Evolutionary conservation across 2,797 vertebrate genomes (phyloP), one percentile per base, ranked within the genome.

Genomic region (Chaunax sp.): DNA sequence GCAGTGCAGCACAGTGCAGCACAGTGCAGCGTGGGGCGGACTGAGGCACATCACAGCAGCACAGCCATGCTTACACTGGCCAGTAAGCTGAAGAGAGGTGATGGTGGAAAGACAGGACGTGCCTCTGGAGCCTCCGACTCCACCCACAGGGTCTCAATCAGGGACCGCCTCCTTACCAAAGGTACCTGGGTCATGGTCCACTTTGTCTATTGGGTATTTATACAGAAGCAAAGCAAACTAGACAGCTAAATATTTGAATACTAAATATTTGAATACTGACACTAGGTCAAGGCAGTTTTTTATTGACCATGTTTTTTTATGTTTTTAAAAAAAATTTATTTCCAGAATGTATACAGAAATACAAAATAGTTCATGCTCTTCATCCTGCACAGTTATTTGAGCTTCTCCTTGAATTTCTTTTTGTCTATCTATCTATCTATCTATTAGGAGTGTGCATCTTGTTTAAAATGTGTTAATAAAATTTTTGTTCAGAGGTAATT

Each of bases 91-190:
- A 99, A 98, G 94, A 93, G 96, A 83, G 97, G 98, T 3, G 97
- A 98, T 2, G 96, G 96, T 26, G 93, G 96, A 80, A 95, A 93
- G 88, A 92, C 96, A 0, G 91, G 95, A 73, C 94, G 95, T 68
- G 73, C 93, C 7, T 70, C 95, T 1, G 94, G 90, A 47, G 77
- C 94, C 50, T 87, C 94, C 0, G 97, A 99, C 87, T 95, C 96
- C 38, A 90, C 95, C 22, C 95, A 97, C 78, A 94, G 97, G 75
- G 94, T 99, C 73, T 99, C 98, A 43, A 92, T 99, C 83, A 93
- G 97, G 68, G 98, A 99, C 87, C 95, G 97, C 57, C 88, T 99
- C 64, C 97, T 99, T 37, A 95, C 97, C 88, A 99, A 99, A 99
- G 97, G 98, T 98, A 92, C 52, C 9, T 0, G 7, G 9, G n/a